Conservation (phyloP, 2,888 invertebrate species). For the Chaetogeoica ovagalla region DNA sequence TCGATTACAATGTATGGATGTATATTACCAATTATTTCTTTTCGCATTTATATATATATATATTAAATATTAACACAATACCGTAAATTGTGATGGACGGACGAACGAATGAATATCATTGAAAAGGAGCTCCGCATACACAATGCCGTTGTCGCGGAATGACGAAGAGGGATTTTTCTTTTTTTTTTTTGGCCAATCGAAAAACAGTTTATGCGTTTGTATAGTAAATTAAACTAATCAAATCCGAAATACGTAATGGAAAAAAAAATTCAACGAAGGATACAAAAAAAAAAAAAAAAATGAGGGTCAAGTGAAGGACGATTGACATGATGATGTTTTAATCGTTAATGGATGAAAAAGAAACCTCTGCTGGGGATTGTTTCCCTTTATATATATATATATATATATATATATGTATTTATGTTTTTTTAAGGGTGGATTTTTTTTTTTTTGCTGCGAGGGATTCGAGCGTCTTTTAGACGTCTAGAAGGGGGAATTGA, state of each 20-base stretch:
- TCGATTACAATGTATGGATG: not conserved
- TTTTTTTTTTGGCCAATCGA: slow-evolving; percentile 6
- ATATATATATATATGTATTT: slow-evolving; percentile 33
- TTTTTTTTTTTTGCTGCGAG: slow-evolving; percentile 32
- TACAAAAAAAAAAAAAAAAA: too few species aligned
- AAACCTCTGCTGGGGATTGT: slow-evolving; percentile 49
- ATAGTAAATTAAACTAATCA: slow-evolving; percentile 47
- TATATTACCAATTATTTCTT: too few species aligned
- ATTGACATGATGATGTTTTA: slow-evolving; percentile 53
- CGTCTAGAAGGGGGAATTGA: slow-evolving; percentile 51
- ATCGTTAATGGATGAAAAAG: slow-evolving; percentile 52
- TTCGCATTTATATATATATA: too few species aligned
- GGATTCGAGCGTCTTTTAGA: slow-evolving; percentile 49
- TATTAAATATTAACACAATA: too few species aligned
- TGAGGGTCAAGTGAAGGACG: slow-evolving; percentile 51
- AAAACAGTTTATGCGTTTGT: not conserved
- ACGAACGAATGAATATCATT: not conserved
- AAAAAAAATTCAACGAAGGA: slow-evolving; percentile 30
- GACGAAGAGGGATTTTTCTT: not conserved
- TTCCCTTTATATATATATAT: slow-evolving; percentile 4
- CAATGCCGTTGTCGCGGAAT: too few species aligned
- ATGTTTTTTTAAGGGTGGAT: slow-evolving; percentile 47
- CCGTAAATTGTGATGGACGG: too few species aligned
- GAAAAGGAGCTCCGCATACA: too few species aligned
- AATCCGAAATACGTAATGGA: slow-evolving; percentile 43